Evolutionary conservation across 2,888 invertebrate species (phyloP).

Genomic region (Halictus quadricinctus): DNA sequence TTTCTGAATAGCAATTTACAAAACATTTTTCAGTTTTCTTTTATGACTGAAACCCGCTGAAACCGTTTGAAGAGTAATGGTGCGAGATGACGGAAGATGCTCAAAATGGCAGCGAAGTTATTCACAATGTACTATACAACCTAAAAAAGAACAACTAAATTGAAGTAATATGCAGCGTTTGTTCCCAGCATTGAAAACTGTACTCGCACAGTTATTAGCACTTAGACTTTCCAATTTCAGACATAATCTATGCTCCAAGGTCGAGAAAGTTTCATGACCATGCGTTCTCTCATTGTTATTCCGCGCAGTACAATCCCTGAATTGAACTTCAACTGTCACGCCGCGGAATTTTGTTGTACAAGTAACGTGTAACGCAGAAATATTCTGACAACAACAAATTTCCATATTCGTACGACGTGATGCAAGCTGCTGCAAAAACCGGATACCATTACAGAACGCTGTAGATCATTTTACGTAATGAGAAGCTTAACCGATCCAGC

Average conservation of each 20-base stretch:
- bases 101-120: no score
- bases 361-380: not conserved
- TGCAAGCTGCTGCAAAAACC: not conserved
- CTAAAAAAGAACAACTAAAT: not conserved
- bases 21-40: not conserved
- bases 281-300: no score
- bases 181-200: not conserved
- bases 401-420: not conserved
- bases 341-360: not conserved
- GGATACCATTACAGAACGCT: not conserved
- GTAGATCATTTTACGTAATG: not conserved
- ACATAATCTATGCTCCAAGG: no score
- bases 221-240: no score
- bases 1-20: not conserved
- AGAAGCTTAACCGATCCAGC: constrained; percentile 13
- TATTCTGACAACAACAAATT: not conserved
- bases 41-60: no score
- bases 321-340: not conserved
- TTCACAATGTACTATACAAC: not conserved
- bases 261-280: no score
- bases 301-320: not conserved
- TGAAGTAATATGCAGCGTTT: not conserved
- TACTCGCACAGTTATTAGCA: not conserved
- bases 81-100: no score
- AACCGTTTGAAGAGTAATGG: no score